Percentiles rank a stretch among this genome's conserved stretches.
Evolutionary conservation across 2,113 vertebrate species (phyloP).

Genomic region (Sphyrna mokarran): DNA sequence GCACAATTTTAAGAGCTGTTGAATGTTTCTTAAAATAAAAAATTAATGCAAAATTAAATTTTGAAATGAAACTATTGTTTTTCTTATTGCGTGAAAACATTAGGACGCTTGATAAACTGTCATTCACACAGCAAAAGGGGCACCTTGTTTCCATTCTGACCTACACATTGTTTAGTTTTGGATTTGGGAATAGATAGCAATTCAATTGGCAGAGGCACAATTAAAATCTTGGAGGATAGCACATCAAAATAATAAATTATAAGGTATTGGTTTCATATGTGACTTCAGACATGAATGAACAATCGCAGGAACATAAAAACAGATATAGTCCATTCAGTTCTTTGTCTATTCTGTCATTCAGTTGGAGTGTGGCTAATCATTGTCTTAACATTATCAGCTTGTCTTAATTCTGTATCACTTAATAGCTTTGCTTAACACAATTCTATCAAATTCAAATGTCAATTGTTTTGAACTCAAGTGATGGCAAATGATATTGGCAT

Average conservation of each 20-base stretch:
- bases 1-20: neutral
- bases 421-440: neutral
- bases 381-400: neutral
- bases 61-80: neutral
- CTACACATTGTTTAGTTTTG: neutral
- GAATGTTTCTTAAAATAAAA: neutral
- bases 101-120: neutral
- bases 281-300: neutral
- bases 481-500: neutral
- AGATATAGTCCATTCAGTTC: no score
- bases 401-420: neutral
- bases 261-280: neutral
- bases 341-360: no score
- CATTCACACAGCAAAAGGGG: neutral
- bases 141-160: neutral
- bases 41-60: neutral
- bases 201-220: neutral
- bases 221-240: neutral
- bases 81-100: neutral
- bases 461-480: neutral
- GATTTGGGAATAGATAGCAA: neutral
- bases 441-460: neutral
- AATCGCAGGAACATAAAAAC: no score
- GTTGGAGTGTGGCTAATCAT: neutral
- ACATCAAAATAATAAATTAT: neutral